A percentile compares a stretch with the other conserved stretches of the same genome.
Evolutionary conservation across 2,113 vertebrate genomes (phyloP).

Genomic region (Oryzias melastigma): DNA sequence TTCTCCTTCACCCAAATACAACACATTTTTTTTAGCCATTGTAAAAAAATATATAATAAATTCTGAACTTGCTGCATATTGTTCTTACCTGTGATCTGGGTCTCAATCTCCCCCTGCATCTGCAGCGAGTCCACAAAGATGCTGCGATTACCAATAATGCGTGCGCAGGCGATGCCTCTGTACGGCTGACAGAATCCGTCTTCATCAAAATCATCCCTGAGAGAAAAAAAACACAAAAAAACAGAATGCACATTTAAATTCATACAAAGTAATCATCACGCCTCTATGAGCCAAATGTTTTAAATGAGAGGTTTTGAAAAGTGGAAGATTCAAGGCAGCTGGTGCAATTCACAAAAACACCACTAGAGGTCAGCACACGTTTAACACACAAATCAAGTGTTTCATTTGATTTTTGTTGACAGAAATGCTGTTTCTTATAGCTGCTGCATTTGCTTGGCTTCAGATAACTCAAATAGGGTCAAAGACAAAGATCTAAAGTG

Average conservation of each 20-base stretch:
- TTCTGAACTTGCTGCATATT: background rate
- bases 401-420: background rate
- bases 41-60: background rate
- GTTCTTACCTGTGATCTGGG: constrained; percentile 92
- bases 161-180: constrained; percentile 95
- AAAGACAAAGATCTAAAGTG: constrained; percentile 10
- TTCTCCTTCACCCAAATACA: too few relatives aligned
- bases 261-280: background rate
- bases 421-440: constrained; percentile 5
- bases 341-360: background rate
- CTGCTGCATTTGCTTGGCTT: constrained; percentile 26
- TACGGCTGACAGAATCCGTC: constrained; percentile 98
- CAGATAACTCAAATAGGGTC: constrained; percentile 23
- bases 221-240: constrained; percentile 8
- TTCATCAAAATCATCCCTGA: constrained; percentile 91
- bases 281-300: background rate
- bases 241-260: background rate
- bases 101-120: constrained; percentile 98
- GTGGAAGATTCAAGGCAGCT: background rate
- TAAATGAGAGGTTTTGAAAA: background rate
- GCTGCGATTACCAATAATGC: constrained; percentile 95
- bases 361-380: constrained; percentile 70
- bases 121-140: constrained; percentile 98
- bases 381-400: constrained; percentile 11
- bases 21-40: too few relatives aligned